Evolutionary conservation across 1,140 invertebrate species (phyloP).

Genomic region (Oncopeltus fasciatus): DNA sequence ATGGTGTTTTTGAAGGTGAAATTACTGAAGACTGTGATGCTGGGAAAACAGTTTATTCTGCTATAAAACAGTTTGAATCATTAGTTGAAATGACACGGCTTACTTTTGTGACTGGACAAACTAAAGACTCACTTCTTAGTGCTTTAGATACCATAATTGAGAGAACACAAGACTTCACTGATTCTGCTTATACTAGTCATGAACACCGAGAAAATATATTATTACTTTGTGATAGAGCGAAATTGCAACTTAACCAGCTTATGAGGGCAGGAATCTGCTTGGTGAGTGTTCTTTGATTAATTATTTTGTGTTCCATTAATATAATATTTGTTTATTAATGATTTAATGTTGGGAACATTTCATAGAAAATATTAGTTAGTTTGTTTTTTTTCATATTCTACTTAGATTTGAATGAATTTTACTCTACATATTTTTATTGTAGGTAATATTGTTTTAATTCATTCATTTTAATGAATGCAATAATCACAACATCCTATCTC

Average conservation of each 20-base stretch:
- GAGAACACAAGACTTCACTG: conserved; percentile 95
- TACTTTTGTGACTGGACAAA: conserved; percentile 22
- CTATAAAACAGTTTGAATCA: conserved; percentile 68
- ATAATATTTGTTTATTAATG: too few species aligned
- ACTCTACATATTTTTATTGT: too few species aligned
- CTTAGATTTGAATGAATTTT: too few species aligned
- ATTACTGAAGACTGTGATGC: conserved; percentile 46
- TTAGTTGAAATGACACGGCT: conserved; percentile 48
- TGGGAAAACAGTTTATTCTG: conserved; percentile 54
- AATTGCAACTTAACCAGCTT: conserved; percentile 72
- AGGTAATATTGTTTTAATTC: too few species aligned
- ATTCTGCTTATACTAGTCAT: conserved; percentile 95
- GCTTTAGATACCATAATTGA: conserved; percentile 85
- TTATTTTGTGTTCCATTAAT: background rate
- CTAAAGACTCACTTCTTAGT: conserved; percentile 51
- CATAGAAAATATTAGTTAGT: too few species aligned
- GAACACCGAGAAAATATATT: conserved; percentile 91
- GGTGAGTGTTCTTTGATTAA: conserved; percentile 39
- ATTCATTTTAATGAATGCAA: too few species aligned
- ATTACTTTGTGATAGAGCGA: conserved; percentile 72
- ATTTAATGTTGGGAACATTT: too few species aligned
- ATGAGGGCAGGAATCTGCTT: conserved; percentile 68
- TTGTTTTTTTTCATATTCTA: too few species aligned
- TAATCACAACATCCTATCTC: too few species aligned
- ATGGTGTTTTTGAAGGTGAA: conserved; percentile 56